Evolutionary conservation across 2,888 invertebrate species (phyloP).

Genomic region (Plusia festucae): DNA sequence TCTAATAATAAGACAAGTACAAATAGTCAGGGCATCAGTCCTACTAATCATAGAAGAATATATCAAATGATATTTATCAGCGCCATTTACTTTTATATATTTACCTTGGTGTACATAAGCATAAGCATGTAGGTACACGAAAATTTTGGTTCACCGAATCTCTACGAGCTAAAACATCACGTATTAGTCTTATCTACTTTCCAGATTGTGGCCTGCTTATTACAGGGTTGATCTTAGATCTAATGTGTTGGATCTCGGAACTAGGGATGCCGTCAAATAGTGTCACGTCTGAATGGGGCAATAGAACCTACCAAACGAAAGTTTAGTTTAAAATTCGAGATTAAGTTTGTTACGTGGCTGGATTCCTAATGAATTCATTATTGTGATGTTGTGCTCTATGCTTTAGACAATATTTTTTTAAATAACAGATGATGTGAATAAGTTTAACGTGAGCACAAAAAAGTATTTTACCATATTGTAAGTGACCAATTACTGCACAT

Average conservation of each 20-base stretch:
- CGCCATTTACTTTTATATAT: no score
- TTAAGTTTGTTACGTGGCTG: slow-evolving; percentile 41
- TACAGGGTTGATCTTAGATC: slow-evolving; percentile 47
- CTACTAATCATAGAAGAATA: no score
- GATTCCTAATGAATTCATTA: slow-evolving; percentile 47
- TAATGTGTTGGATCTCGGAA: slow-evolving; percentile 31
- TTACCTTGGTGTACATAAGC: no score
- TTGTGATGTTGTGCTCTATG: slow-evolving; percentile 24
- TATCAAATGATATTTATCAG: no score
- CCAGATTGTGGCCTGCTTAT: slow-evolving; percentile 37
- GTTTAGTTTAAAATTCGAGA: slow-evolving; percentile 44
- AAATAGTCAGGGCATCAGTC: no score
- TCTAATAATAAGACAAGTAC: no score
- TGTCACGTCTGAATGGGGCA: slow-evolving; percentile 43
- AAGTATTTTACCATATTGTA: no score
- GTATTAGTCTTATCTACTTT: slow-evolving; percentile 22
- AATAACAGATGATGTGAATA: no score
- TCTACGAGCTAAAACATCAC: neutral
- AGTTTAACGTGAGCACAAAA: no score
- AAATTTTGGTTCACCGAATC: neutral
- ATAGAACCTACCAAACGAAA: slow-evolving; percentile 48
- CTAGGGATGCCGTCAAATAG: slow-evolving; percentile 36
- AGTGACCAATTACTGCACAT: no score
- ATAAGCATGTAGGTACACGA: no score
- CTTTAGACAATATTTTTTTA: no score